Conservation (phyloP, 2,113 vertebrate genomes). For the Megaptera novaeangliae region DNA sequence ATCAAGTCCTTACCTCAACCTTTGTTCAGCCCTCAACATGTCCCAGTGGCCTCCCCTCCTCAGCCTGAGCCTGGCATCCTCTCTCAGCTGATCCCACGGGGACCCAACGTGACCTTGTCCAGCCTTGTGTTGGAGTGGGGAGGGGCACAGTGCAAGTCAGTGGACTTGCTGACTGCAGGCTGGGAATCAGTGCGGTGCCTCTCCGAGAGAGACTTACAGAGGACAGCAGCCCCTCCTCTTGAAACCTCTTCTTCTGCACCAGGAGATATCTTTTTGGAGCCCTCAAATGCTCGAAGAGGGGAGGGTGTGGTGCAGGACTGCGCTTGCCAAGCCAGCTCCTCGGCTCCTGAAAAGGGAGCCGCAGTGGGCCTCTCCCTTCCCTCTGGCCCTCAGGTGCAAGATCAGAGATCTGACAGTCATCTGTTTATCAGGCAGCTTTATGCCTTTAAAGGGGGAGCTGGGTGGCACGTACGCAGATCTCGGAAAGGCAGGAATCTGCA, state of each 20-base stretch:
- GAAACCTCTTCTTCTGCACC: conserved; percentile 25
- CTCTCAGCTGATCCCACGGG: not conserved
- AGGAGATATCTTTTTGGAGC: not conserved
- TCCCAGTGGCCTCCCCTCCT: not conserved
- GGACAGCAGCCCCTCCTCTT: not conserved
- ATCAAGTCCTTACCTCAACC: not conserved
- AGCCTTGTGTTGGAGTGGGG: not conserved
- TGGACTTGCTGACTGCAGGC: not conserved
- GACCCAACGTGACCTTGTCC: not conserved
- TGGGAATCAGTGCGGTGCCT: not conserved
- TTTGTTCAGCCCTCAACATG: not conserved
- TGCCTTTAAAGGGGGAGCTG: not conserved
- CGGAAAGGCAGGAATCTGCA: conserved; percentile 36
- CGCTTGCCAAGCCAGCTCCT: conserved; percentile 35
- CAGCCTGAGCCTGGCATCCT: not conserved
- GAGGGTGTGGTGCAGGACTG: conserved; percentile 5
- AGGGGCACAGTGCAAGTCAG: not conserved
- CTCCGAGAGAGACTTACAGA: not conserved
- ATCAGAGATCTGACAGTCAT: conserved; percentile 66
- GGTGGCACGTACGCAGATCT: not conserved
- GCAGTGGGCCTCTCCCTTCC: conserved; percentile 49
- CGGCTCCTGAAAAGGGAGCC: not conserved
- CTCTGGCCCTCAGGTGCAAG: conserved; percentile 62
- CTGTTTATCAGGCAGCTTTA: conserved; percentile 21
- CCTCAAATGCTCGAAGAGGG: not conserved